A percentile compares a stretch with the other conserved stretches of the same genome.
Conservation (phyloP, 2,888 invertebrate species). For the Cybosia mesomella region DNA sequence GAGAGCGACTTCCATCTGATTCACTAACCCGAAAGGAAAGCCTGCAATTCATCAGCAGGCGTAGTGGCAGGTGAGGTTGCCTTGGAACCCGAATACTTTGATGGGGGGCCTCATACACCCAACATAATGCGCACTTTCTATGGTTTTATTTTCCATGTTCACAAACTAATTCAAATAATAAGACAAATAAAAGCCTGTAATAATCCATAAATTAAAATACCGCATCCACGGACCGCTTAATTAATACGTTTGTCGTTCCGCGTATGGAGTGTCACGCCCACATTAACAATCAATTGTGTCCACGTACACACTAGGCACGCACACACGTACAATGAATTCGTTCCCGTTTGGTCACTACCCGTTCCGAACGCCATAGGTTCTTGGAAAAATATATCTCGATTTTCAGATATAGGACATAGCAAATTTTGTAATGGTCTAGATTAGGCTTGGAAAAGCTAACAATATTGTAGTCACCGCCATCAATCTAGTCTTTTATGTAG, state of each 20-base stretch:
- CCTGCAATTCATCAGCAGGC: too few relatives aligned
- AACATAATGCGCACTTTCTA: too few relatives aligned
- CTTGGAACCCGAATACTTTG: too few relatives aligned
- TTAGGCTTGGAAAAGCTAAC: neutral
- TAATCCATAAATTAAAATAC: conserved; percentile 29
- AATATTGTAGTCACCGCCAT: too few relatives aligned
- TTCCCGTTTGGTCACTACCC: conserved; percentile 38
- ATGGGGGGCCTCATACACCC: too few relatives aligned
- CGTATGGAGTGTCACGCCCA: conserved; percentile 57
- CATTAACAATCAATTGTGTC: conserved; percentile 65
- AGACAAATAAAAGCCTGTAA: neutral
- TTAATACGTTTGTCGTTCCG: conserved; percentile 50
- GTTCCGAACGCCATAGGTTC: conserved; percentile 42
- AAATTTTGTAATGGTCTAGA: neutral
- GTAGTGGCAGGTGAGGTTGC: too few relatives aligned
- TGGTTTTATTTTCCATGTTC: too few relatives aligned
- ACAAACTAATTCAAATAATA: neutral
- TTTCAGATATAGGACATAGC: conserved; percentile 22
- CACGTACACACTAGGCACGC: conserved; percentile 29
- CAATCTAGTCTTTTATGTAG: too few relatives aligned
- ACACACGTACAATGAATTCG: conserved; percentile 34
- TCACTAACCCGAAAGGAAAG: neutral
- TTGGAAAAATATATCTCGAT: conserved; percentile 26
- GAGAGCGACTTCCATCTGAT: too few relatives aligned
- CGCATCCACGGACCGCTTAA: conserved; percentile 53